Base-by-base conservation (phyloP, 2,888 invertebrate genomes). In the Brenthis hecate region DNA sequence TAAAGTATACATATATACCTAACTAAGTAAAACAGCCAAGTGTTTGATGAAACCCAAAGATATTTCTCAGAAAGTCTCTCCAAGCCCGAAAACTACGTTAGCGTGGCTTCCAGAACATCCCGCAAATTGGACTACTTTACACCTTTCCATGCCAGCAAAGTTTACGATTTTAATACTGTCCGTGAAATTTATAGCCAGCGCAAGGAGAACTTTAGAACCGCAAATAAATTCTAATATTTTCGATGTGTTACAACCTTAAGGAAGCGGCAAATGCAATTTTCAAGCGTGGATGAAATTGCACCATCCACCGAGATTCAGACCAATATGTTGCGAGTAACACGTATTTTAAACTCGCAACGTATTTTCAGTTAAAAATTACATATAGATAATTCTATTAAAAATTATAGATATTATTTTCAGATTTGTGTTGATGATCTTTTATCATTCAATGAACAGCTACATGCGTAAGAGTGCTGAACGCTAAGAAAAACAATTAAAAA, bases 201-300 rank as follows among this genome's bases (percentile, higher is more conserved):
- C 72, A 50, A 56, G 74, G 68, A 53, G 65, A 72, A 73, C 66
- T 72, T 72, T 75, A 73, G 65, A 56, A 63, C 70, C 65, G 61
- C 73, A 72, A 71, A 76, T 77, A 77, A 77, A 75, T 77, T 76
- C 75, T 76, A 76, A 76, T 77, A 76, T 75, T 77, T 76, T 75
- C 75, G 77, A 78, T 78, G 79, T 76, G 77, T 75, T 73, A 66
- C 69, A 64, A 58, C 66, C 72, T 73, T 72, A 73, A 68, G 82
- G 68, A 63, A 81, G 76, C 79, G 75, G 80, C 78, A 84, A 87
- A 89, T 88, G 86, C 86, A 89, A 89, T 91, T 90, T 89, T 84
- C 76, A 82, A 80, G 72, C 66, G 73, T 68, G 75, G 73, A 77
- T 75, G 84, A 83, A 84, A 86, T 85, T 86, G 85, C 84, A 84